Conservation (phyloP, 1,140 invertebrate species). For the Myzus persicae region DNA sequence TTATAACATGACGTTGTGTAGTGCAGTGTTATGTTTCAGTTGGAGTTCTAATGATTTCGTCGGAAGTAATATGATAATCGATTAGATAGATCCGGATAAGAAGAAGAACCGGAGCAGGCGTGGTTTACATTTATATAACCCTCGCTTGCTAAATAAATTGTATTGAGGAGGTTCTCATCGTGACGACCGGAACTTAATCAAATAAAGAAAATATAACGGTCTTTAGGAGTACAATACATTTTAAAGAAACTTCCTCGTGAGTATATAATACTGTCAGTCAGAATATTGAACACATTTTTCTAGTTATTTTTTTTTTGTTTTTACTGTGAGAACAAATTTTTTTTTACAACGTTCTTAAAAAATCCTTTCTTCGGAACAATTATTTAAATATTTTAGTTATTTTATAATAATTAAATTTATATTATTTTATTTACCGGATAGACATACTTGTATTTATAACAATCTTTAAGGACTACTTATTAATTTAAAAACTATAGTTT, state of each 20-base stretch:
- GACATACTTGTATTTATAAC: background rate
- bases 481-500: constrained; percentile 3
- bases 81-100: background rate
- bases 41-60: background rate
- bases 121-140: background rate
- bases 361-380: background rate
- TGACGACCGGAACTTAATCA: background rate
- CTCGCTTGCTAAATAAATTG: constrained; percentile 18
- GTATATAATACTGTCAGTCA: background rate
- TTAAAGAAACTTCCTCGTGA: background rate
- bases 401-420: background rate
- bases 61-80: constrained; percentile 37
- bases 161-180: constrained; percentile 1
- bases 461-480: background rate
- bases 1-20: background rate
- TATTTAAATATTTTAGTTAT: background rate
- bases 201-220: constrained; percentile 45
- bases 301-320: background rate
- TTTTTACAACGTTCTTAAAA: background rate
- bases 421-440: background rate
- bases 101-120: constrained; percentile 2
- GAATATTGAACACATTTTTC: constrained; percentile 1
- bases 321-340: background rate
- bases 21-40: background rate
- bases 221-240: background rate